Evolutionary conservation across 2,888 invertebrate genomes (phyloP).

Genomic region (Campopleginae sp.): DNA sequence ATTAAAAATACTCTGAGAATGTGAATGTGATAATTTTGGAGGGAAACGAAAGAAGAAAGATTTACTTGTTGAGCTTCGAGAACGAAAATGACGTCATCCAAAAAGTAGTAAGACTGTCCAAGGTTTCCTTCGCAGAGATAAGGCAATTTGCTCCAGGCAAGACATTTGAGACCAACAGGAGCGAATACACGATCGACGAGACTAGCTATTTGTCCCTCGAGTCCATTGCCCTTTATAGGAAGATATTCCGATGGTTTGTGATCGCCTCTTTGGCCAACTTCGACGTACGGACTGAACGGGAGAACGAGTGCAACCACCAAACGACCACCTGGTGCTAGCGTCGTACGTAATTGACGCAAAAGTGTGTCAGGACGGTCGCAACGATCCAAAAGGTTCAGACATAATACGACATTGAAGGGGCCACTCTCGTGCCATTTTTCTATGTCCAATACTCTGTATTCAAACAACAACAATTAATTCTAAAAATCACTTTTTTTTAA

Average conservation of each 20-base stretch:
- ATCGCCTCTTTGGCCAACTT: constrained; percentile 90
- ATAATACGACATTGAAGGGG: constrained; percentile 91
- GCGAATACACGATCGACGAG: constrained; percentile 88
- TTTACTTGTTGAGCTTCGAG: constrained; percentile 85
- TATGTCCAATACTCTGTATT: constrained; percentile 88
- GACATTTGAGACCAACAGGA: constrained; percentile 90
- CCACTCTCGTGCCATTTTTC: constrained; percentile 87
- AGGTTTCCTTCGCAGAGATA: constrained; percentile 99
- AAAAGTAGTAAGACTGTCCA: constrained; percentile 95
- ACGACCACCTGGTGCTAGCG: constrained; percentile 90
- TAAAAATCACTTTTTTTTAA: too few species aligned
- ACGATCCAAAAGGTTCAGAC: constrained; percentile 97
- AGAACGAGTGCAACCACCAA: constrained; percentile 96
- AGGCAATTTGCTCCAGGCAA: constrained; percentile 95
- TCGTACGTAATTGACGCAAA: constrained; percentile 89
- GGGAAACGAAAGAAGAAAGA: background rate
- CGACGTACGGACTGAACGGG: constrained; percentile 97
- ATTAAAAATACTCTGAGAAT: too few species aligned
- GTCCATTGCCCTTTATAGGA: constrained; percentile 88
- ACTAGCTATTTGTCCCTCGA: constrained; percentile 92
- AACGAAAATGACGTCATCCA: constrained; percentile 95
- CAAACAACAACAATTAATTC: constrained; percentile 39
- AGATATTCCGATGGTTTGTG: constrained; percentile 90
- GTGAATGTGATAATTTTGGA: background rate
- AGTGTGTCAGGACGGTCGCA: constrained; percentile 94